Evolutionary conservation across 2,888 invertebrate genomes (phyloP).

Genomic region (Sinotaia quadrata): DNA sequence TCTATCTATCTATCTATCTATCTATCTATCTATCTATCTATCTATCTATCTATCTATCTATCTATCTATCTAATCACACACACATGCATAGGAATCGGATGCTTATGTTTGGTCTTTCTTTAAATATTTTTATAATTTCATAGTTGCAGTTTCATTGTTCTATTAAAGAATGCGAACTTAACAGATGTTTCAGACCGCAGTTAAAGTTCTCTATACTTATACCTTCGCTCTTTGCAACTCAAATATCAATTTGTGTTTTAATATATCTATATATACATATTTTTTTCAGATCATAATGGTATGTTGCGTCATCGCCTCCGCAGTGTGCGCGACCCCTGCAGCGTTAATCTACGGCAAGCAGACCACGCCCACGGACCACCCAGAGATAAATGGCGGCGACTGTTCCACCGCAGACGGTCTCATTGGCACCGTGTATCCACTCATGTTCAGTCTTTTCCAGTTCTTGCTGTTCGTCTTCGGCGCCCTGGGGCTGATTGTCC

Average conservation of each 20-base stretch:
- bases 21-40: too few species aligned
- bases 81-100: too few species aligned
- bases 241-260: too few species aligned
- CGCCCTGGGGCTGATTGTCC: slow-evolving; percentile 28
- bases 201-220: too few species aligned
- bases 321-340: slow-evolving; percentile 31
- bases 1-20: too few species aligned
- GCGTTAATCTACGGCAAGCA: slow-evolving; percentile 32
- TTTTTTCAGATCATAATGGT: slow-evolving; percentile 19
- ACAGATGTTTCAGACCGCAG: not conserved
- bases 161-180: not conserved
- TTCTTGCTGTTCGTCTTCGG: slow-evolving; percentile 34
- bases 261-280: not conserved
- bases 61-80: too few species aligned
- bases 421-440: slow-evolving; percentile 29
- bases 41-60: too few species aligned
- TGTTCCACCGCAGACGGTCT: slow-evolving; percentile 36
- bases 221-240: too few species aligned
- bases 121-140: too few species aligned
- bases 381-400: slow-evolving; percentile 34
- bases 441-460: slow-evolving; percentile 37
- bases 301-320: slow-evolving; percentile 16
- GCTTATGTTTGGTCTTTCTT: too few species aligned
- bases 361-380: slow-evolving; percentile 24
- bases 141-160: too few species aligned